phyloP scores from a whole-genome alignment of 2,113 vertebrate species.

The Festucalex cinctus region DNA sequence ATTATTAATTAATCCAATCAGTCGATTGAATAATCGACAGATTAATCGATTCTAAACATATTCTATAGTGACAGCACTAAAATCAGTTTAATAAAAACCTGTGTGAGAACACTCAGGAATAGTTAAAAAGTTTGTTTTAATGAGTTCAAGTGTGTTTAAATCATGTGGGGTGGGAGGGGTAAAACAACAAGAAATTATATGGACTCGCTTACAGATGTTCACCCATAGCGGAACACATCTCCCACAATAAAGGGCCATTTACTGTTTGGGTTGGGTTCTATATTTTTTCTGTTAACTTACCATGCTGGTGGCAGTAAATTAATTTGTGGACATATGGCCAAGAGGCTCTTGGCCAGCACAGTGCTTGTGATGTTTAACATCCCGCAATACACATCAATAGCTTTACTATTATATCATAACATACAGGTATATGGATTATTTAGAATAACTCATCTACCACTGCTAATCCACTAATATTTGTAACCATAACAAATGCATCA shows the following conservation, averaged over 20 bases:
- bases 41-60: no score
- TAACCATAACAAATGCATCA: constrained; percentile 20
- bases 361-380: constrained; percentile 26
- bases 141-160: no score
- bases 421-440: not conserved
- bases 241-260: constrained; percentile 48
- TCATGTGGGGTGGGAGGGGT: no score
- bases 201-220: no score
- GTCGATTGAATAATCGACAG: no score
- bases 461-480: constrained; percentile 25
- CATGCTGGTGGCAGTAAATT: constrained; percentile 60
- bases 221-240: not conserved
- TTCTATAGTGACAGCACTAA: no score
- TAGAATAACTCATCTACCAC: not conserved
- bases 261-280: constrained; percentile 33
- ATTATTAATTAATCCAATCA: no score
- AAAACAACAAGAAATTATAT: no score
- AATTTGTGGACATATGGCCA: constrained; percentile 32
- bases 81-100: no score
- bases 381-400: not conserved
- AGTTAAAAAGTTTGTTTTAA: no score
- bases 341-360: constrained; percentile 26
- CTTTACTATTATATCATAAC: not conserved
- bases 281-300: constrained; percentile 57
- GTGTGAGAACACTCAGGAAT: no score